phyloP scores from a whole-genome alignment of 2,888 invertebrate species.

The Andrena trimmerana region DNA sequence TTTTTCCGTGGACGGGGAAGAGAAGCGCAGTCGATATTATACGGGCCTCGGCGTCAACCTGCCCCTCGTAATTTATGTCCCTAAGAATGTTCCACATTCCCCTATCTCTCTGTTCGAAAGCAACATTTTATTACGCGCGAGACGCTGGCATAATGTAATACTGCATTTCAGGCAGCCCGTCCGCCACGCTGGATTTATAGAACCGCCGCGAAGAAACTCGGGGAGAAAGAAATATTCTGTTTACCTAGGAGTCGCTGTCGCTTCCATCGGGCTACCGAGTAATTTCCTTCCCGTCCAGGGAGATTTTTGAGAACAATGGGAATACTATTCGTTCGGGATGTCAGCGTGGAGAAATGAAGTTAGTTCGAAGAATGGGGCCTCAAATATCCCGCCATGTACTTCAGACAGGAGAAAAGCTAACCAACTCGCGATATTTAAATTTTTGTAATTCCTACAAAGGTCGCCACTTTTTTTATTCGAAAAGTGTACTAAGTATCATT shows the following conservation, averaged over 20 bases:
- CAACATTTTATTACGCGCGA: slow-evolving; percentile 67
- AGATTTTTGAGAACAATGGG: not conserved
- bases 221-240: slow-evolving; percentile 43
- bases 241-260: slow-evolving; percentile 3
- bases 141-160: slow-evolving; percentile 56
- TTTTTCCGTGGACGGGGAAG: slow-evolving; percentile 2
- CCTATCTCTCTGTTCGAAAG: slow-evolving; percentile 37
- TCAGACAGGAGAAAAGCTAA: too few relatives aligned
- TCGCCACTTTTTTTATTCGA: too few relatives aligned
- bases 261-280: not conserved
- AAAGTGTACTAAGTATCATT: too few relatives aligned
- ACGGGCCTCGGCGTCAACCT: slow-evolving; percentile 38
- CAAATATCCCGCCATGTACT: too few relatives aligned
- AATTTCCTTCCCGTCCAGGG: slow-evolving; percentile 7
- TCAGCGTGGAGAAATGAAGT: not conserved
- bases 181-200: slow-evolving; percentile 48
- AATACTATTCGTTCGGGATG: not conserved
- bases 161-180: slow-evolving; percentile 42
- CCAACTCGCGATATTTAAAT: too few relatives aligned
- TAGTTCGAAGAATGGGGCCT: not conserved
- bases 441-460: too few relatives aligned
- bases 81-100: slow-evolving; percentile 58
- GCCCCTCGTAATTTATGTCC: slow-evolving; percentile 54
- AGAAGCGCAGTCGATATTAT: slow-evolving; percentile 45
- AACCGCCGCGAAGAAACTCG: slow-evolving; percentile 12